A percentile compares a stretch with the other conserved stretches of the same genome.
Evolutionary conservation across 2,113 vertebrate genomes (phyloP).

Genomic region (Anolis carolinensis): DNA sequence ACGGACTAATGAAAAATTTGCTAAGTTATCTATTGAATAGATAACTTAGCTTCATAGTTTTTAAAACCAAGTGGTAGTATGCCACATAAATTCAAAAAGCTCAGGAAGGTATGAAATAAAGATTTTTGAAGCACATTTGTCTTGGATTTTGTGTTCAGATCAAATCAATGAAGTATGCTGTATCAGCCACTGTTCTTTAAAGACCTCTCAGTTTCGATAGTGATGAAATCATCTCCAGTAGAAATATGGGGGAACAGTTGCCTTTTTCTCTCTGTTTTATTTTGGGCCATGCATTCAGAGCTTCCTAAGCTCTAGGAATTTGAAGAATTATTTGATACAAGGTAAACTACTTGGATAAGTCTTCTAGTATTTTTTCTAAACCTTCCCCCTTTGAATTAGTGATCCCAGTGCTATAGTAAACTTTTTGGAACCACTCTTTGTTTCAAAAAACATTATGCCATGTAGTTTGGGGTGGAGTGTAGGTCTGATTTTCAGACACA

Average conservation of each 20-base stretch:
- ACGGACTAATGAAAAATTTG: too few species aligned
- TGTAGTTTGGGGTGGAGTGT: too few species aligned
- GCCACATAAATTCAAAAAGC: slow-evolving; percentile 3
- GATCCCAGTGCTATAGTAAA: neutral
- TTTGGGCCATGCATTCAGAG: neutral
- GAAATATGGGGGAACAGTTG: neutral
- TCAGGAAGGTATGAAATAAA: neutral
- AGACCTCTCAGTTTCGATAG: slow-evolving; percentile 23
- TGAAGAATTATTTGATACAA: neutral
- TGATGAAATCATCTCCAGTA: neutral
- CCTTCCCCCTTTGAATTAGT: neutral
- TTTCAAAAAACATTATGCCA: too few species aligned
- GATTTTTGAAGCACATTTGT: neutral
- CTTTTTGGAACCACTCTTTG: neutral
- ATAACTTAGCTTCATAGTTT: slow-evolving; percentile 31
- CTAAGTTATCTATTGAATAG: slow-evolving; percentile 39
- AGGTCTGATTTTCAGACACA: neutral
- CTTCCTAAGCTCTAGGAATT: neutral
- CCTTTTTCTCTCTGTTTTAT: neutral
- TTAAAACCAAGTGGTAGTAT: neutral
- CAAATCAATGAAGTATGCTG: neutral
- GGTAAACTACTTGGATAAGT: too few species aligned
- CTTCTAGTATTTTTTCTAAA: neutral
- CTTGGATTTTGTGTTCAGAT: neutral
- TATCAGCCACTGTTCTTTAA: neutral